Evolutionary conservation across 2,797 vertebrate genomes (phyloP).

Genomic region (Gephyroberyx darwinii): DNA sequence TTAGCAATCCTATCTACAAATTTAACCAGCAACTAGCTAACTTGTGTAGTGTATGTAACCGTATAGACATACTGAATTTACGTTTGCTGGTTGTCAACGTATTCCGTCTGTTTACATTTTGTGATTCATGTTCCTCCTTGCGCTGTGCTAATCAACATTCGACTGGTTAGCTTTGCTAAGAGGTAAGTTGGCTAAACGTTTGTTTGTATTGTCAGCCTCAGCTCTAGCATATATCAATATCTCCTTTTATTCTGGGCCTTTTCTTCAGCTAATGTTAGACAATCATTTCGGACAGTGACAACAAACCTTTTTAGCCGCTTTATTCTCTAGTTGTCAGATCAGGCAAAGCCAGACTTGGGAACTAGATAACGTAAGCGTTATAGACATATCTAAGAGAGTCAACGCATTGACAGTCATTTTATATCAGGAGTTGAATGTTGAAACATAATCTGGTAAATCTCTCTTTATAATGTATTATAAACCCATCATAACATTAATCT

Average conservation of each 20-base stretch:
- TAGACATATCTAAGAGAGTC: neutral
- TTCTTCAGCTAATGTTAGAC: neutral
- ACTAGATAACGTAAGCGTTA: neutral
- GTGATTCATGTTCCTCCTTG: constrained; percentile 38
- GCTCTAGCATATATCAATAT: neutral
- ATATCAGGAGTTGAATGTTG: too few species aligned
- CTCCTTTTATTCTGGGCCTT: neutral
- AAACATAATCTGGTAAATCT: too few species aligned
- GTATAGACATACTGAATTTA: accelerated
- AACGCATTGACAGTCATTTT: neutral
- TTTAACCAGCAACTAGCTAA: neutral
- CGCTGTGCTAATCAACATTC: constrained; percentile 45
- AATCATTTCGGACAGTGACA: neutral
- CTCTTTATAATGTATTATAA: too few species aligned
- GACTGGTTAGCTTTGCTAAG: constrained; percentile 26
- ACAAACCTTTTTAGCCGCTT: neutral
- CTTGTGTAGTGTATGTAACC: too few species aligned
- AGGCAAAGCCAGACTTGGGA: neutral
- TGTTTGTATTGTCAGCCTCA: constrained; percentile 10
- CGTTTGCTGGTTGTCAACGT: neutral
- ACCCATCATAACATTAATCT: constrained; percentile 8
- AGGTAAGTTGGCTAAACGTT: constrained; percentile 19
- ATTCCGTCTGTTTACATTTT: constrained; percentile 51
- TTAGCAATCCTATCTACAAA: accelerated
- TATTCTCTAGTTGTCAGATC: constrained; percentile 30